Evolutionary conservation across 2,113 vertebrate species (phyloP).

Genomic region (Cariama cristata): DNA sequence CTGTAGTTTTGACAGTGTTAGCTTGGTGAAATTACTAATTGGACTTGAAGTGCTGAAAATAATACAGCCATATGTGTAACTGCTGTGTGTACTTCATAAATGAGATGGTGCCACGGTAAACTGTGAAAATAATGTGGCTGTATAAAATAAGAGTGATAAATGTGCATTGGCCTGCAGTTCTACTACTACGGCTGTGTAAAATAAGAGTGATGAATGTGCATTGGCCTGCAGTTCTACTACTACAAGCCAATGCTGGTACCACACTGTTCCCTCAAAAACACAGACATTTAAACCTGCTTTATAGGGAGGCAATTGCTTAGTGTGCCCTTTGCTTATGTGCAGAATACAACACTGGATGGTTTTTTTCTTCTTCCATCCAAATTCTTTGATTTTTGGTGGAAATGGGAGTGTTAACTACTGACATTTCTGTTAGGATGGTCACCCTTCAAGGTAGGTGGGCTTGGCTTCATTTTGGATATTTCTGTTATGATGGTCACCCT

Average conservation of each 20-base stretch:
- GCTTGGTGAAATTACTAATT: slow-evolving; percentile 46
- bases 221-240: background rate
- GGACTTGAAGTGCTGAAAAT: slow-evolving; percentile 45
- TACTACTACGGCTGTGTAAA: slow-evolving; percentile 39
- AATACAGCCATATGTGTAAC: slow-evolving; percentile 65
- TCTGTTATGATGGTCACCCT: background rate
- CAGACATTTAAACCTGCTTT: background rate
- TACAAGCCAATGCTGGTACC: background rate
- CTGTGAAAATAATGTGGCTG: slow-evolving; percentile 60
- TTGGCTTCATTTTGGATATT: background rate
- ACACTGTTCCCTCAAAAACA: background rate
- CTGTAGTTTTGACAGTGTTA: slow-evolving; percentile 33
- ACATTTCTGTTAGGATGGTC: background rate
- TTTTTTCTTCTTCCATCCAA: background rate
- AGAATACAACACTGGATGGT: background rate
- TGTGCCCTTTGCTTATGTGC: background rate
- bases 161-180: too few relatives aligned
- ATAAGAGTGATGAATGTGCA: slow-evolving; percentile 7
- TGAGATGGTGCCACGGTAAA: slow-evolving; percentile 46
- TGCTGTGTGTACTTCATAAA: slow-evolving; percentile 62
- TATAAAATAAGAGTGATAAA: slow-evolving; percentile 37
- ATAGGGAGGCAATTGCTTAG: background rate
- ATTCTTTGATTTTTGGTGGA: background rate
- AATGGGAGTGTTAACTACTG: background rate
- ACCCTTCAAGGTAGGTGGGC: background rate